Conservation (phyloP, 2,888 invertebrate species). For the Melipona bicolor region DNA sequence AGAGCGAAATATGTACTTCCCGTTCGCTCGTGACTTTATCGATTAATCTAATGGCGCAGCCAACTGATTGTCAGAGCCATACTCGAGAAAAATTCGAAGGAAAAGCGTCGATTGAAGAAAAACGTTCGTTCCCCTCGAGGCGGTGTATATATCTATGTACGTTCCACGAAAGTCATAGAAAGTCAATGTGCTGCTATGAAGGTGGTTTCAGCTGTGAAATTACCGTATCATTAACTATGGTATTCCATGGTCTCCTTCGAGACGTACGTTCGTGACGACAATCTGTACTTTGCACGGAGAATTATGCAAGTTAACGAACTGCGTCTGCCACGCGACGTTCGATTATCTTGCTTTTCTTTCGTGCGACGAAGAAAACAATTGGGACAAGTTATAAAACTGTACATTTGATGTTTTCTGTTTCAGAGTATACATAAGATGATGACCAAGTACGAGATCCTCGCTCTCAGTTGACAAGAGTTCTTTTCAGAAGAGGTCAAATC, state of each 20-base stretch:
- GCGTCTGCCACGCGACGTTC: neutral
- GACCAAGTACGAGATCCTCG: conserved; percentile 39
- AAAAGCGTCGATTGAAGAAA: neutral
- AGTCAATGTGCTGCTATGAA: conserved; percentile 19
- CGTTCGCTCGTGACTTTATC: neutral
- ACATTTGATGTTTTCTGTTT: conserved; percentile 9
- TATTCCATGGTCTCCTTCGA: conserved; percentile 37
- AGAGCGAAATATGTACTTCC: neutral
- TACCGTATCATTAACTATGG: conserved; percentile 42
- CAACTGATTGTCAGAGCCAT: neutral
- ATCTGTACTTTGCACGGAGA: neutral
- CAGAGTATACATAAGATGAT: conserved; percentile 65
- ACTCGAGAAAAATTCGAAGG: neutral
- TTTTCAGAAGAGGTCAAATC: conserved; percentile 30
- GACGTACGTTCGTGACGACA: conserved; percentile 7
- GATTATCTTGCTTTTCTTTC: neutral
- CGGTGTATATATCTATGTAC: neutral
- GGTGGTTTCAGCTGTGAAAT: conserved; percentile 33
- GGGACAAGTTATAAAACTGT: neutral
- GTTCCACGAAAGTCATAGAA: conserved; percentile 18
- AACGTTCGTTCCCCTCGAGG: neutral
- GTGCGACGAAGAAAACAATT: neutral
- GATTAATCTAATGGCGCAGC: neutral
- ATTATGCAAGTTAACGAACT: conserved; percentile 33
- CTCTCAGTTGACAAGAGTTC: conserved; percentile 63